Base-by-base conservation (phyloP, 1,140 invertebrate species). In the Zelostemma sp. region DNA sequence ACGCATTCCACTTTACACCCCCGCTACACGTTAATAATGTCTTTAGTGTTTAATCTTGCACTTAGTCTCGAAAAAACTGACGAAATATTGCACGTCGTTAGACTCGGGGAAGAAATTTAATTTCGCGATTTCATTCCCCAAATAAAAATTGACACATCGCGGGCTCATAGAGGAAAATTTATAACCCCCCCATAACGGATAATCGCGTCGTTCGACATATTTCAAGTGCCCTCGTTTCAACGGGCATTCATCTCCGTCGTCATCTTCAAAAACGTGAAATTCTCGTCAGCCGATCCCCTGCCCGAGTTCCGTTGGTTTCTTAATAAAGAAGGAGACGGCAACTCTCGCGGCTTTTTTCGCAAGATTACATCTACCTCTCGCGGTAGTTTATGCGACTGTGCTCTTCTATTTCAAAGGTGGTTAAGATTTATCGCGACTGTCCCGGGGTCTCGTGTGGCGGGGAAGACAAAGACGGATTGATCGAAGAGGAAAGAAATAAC, bases 351-450 rank as follows among this genome's bases (percentile, higher is more conserved):
- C 53, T 66, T 75, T 74, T 68, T 28, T 28, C 71, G 49, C 59
- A 38, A 60, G 65, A 74, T 66, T 54, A 57, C 46, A 50, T 72
- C 62, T 60, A 64, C 67, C 56, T 60, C 58, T 33, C 49, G 63
- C 63, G 41, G 59, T 63, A 59, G 59, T 70, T 70, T 74, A 67
- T 55, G 40, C 62, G 63, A 49, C 41, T 63, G 43, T 72, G 59
- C 43, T 68, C 65, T 72, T 51, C 59, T 72, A 79, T 76, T 82
- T 78, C 70, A 77, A 77, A 82, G 79, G 80, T 79, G 75, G 64
- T 66, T 56, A 76, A 82, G 81, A 84, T 84, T 84, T 84, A 84
- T 83, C 76, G 78, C 62, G 59, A 77, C 51, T 63, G 71, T 67
- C 45, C 49, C 35, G 55, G 40, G 38, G 35, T 58, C 43, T 66